A percentile compares a stretch with the other conserved stretches of the same genome.
Conservation (phyloP, 2,888 invertebrate genomes). For the Gastrophysa polygoni region DNA sequence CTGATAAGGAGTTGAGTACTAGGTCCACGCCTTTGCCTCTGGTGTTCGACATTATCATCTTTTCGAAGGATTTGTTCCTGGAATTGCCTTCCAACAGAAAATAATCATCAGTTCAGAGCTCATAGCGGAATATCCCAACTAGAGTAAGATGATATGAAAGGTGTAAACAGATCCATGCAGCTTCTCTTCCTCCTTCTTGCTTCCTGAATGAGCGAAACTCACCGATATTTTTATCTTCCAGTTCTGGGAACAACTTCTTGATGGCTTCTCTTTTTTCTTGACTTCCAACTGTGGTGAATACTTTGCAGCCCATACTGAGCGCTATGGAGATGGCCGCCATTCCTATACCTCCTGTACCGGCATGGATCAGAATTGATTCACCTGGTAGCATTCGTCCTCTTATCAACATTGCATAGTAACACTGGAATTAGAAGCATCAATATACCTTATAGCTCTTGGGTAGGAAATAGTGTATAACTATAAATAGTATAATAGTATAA, state of each 20-base stretch:
- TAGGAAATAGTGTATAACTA: too few species aligned
- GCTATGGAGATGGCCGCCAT: constrained; percentile 93
- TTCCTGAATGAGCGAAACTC: too few species aligned
- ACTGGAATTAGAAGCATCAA: constrained; percentile 32
- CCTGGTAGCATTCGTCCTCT: constrained; percentile 35
- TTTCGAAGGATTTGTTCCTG: constrained; percentile 86
- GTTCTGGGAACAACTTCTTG: constrained; percentile 78
- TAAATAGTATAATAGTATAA: too few species aligned
- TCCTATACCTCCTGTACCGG: constrained; percentile 80
- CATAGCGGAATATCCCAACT: too few species aligned
- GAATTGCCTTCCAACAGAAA: constrained; percentile 71
- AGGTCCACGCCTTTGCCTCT: constrained; percentile 88
- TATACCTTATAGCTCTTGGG: too few species aligned
- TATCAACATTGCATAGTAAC: constrained; percentile 40
- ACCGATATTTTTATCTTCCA: constrained; percentile 76
- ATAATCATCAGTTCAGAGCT: not conserved
- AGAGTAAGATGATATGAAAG: too few species aligned
- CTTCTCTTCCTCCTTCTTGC: too few species aligned
- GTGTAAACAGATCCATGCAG: too few species aligned
- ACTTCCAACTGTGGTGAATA: constrained; percentile 88
- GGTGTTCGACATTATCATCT: constrained; percentile 79
- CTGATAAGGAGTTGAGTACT: constrained; percentile 87
- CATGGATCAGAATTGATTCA: constrained; percentile 47
- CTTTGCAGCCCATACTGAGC: constrained; percentile 79
- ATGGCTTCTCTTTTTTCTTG: constrained; percentile 84